Percentiles rank a stretch among this genome's conserved stretches.
These are phyloP conservation scores for Peromyscus californicus DNA, from an alignment of 2,113 vertebrate genomes.

Conservation along the genomic window DNA sequence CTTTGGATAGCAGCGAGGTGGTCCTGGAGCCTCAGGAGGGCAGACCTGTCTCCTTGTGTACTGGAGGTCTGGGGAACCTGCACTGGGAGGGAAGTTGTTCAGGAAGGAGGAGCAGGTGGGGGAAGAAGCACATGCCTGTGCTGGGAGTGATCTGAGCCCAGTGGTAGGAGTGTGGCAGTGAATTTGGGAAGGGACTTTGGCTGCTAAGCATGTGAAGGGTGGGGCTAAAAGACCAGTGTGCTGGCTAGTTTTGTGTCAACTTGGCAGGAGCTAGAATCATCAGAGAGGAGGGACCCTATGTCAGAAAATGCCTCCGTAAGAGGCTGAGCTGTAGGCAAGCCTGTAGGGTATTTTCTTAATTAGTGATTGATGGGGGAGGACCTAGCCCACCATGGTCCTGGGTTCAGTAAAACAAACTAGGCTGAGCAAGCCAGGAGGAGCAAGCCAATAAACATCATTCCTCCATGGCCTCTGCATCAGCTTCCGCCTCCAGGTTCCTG, in stretches of 20 bases:
- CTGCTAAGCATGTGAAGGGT: background rate
- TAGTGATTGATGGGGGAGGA: background rate
- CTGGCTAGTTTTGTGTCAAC: background rate
- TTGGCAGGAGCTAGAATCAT: background rate
- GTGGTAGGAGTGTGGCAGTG: background rate
- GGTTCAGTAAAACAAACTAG: background rate
- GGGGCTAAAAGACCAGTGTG: background rate
- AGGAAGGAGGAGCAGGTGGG: background rate
- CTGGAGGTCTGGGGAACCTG: background rate
- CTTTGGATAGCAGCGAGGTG: background rate
- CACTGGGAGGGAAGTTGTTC: background rate
- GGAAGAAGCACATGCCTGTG: background rate
- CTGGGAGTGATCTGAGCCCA: background rate
- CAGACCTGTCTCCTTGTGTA: background rate
- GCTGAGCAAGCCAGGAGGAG: too few relatives aligned
- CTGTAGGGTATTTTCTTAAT: background rate
- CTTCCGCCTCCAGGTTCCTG: background rate
- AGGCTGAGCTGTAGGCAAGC: background rate
- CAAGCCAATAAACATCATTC: too few relatives aligned
- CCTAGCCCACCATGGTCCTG: background rate
- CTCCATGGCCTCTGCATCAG: too few relatives aligned
- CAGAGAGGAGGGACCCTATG: background rate
- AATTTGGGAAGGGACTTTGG: background rate
- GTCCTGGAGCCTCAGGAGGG: background rate
- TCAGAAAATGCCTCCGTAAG: background rate